Conservation (phyloP, 2,888 invertebrate species). For the Habrosyne pyritoides region DNA sequence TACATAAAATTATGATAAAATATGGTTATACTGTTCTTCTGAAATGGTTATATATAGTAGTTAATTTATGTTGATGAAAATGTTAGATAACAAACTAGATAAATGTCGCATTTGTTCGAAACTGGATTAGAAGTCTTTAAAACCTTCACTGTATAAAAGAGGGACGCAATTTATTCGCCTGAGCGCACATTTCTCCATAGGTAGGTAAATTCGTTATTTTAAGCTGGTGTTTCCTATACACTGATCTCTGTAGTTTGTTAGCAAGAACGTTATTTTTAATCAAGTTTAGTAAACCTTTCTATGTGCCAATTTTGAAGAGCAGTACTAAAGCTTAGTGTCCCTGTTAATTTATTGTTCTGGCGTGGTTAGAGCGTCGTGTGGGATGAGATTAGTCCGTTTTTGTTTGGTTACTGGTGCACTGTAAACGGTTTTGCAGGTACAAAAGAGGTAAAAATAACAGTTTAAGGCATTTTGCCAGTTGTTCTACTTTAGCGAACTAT, state of each 20-base stretch:
- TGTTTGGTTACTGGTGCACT: neutral
- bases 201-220: slow-evolving; percentile 12
- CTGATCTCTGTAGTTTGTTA: slow-evolving; percentile 14
- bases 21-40: too few relatives aligned
- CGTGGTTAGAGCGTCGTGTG: slow-evolving; percentile 11
- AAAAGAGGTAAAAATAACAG: neutral
- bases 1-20: too few relatives aligned
- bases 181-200: slow-evolving; percentile 12
- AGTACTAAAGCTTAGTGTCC: slow-evolving; percentile 11
- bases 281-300: slow-evolving; percentile 16
- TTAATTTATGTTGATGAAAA: too few relatives aligned
- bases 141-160: slow-evolving; percentile 8
- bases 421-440: neutral
- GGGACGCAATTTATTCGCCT: slow-evolving; percentile 12
- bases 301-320: slow-evolving; percentile 17
- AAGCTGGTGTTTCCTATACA: slow-evolving; percentile 1
- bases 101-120: too few relatives aligned
- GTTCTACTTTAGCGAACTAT: neutral
- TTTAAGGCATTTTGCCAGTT: neutral
- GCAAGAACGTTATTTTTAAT: slow-evolving; percentile 20
- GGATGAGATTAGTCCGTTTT: neutral
- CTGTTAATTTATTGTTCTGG: slow-evolving; percentile 18
- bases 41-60: too few relatives aligned
- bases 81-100: too few relatives aligned
- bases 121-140: neutral